Percentiles rank a stretch among this genome's conserved stretches.
Evolutionary conservation across 2,797 vertebrate genomes (phyloP).

Genomic region (Anniella stebbinsi): DNA sequence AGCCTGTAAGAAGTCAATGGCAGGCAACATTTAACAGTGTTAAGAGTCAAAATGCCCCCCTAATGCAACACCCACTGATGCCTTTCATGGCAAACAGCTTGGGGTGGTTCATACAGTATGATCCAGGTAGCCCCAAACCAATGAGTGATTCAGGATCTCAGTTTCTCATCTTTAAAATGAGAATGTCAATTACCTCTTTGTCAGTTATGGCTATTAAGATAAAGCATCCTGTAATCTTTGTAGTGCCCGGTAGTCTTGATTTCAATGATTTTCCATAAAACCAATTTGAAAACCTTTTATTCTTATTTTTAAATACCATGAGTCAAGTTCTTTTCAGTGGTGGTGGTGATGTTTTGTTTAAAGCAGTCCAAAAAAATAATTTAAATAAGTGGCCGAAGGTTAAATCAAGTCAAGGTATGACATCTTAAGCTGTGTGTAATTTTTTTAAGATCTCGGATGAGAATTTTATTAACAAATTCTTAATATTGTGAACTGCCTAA

Average conservation of each 20-base stretch:
- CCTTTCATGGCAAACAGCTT: background rate
- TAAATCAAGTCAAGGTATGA: background rate
- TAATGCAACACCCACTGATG: background rate
- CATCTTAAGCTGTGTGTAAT: background rate
- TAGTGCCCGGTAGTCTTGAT: background rate
- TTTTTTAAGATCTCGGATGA: constrained; percentile 11
- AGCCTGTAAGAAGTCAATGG: constrained; percentile 12
- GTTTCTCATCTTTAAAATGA: constrained; percentile 10
- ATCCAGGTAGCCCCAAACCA: background rate
- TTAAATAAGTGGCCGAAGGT: constrained; percentile 8
- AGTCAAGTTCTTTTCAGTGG: background rate
- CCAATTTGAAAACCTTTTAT: constrained; percentile 8
- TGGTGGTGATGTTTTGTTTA: constrained; percentile 1
- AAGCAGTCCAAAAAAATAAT: constrained; percentile 5
- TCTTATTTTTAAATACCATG: constrained; percentile 29
- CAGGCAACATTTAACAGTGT: background rate
- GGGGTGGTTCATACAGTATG: background rate
- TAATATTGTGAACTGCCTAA: background rate
- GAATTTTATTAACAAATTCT: constrained; percentile 7
- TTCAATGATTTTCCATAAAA: background rate
- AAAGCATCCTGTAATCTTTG: background rate
- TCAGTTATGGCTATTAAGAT: background rate
- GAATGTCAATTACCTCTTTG: background rate
- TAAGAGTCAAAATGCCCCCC: background rate
- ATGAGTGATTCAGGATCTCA: background rate